A percentile compares a stretch with the other conserved stretches of the same genome.
These are phyloP conservation scores for Thera britannica DNA, from an alignment of 2,888 invertebrate genomes.

Conservation along the genomic window DNA sequence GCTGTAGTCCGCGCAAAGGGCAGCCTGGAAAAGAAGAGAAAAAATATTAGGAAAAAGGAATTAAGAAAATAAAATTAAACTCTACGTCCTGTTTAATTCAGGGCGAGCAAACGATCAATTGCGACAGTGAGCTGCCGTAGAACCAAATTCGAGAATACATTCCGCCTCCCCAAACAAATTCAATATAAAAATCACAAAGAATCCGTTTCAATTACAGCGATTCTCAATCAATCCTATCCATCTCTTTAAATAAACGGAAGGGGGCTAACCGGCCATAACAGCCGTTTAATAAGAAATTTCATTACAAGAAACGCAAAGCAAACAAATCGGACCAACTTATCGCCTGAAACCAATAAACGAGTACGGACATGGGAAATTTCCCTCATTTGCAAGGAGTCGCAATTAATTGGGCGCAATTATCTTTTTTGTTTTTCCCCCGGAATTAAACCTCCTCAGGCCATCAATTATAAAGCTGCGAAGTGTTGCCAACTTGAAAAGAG, in stretches of 20 bases:
- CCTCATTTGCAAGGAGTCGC: slow-evolving; percentile 73
- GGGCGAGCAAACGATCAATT: neutral
- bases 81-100: neutral
- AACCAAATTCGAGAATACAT: neutral
- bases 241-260: slow-evolving; percentile 30
- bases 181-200: slow-evolving; percentile 16
- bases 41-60: too few species aligned
- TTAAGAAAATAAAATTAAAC: too few species aligned
- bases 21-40: slow-evolving; percentile 86
- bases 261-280: slow-evolving; percentile 34
- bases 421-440: slow-evolving; percentile 73
- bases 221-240: slow-evolving; percentile 29
- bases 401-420: slow-evolving; percentile 81
- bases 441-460: slow-evolving; percentile 67
- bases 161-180: neutral
- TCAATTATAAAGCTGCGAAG: slow-evolving; percentile 71
- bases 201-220: slow-evolving; percentile 17
- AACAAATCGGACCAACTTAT: slow-evolving; percentile 66
- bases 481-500: slow-evolving; percentile 58
- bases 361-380: slow-evolving; percentile 50
- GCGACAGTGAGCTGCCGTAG: neutral
- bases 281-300: slow-evolving; percentile 53
- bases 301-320: slow-evolving; percentile 63
- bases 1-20: slow-evolving; percentile 94
- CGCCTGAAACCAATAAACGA: slow-evolving; percentile 67